Percentiles rank a stretch among this genome's conserved stretches.
Conservation (phyloP, 2,113 vertebrate species). For the Anseranas semipalmata region DNA sequence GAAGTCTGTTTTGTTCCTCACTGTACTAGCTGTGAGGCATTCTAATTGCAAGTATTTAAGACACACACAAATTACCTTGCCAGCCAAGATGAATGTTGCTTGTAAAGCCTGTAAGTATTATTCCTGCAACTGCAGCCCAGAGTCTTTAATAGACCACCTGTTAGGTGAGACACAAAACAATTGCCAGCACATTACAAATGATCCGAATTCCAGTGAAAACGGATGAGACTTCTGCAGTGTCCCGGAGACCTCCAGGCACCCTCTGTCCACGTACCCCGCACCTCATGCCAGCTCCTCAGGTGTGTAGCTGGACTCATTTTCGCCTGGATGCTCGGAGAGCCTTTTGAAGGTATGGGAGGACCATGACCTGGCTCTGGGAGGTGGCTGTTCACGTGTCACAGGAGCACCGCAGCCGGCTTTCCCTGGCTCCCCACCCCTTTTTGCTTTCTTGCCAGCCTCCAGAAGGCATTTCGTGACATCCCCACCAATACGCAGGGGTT, state of each 20-base stretch:
- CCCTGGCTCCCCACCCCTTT: neutral
- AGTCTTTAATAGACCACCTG: neutral
- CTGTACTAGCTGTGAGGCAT: neutral
- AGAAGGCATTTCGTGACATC: neutral
- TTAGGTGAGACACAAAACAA: neutral
- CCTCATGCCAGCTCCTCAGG: neutral
- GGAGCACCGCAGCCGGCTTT: neutral
- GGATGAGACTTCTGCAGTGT: neutral
- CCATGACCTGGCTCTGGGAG: neutral
- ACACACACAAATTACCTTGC: slow-evolving; percentile 21
- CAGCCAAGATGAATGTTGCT: neutral
- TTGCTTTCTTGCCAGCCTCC: neutral
- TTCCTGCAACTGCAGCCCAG: neutral
- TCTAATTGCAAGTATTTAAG: slow-evolving; percentile 30
- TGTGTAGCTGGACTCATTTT: neutral
- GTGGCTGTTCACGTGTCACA: neutral
- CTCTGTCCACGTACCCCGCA: neutral
- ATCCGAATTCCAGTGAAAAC: neutral
- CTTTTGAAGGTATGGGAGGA: neutral
- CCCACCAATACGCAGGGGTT: neutral
- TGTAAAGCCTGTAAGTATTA: neutral
- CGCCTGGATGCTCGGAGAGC: neutral
- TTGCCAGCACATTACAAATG: neutral
- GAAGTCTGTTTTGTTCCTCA: neutral
- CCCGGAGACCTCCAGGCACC: neutral